These are phyloP conservation scores for Nipponacmea schrenckii DNA, from an alignment of 2,888 invertebrate species.

Conservation along the genomic window DNA sequence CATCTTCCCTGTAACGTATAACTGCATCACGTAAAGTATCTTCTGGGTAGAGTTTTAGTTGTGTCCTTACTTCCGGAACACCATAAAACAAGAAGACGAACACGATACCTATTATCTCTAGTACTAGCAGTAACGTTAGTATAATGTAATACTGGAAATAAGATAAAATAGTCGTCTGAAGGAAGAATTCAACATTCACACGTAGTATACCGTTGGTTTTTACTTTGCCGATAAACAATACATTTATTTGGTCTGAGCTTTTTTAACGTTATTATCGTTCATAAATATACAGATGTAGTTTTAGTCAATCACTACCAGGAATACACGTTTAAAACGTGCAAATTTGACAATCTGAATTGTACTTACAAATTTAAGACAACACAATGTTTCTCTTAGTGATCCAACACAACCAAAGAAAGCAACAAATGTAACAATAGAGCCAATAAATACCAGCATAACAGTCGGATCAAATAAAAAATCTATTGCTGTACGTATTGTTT, in stretches of 20 bases:
- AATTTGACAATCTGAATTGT: not conserved
- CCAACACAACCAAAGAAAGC: slow-evolving; percentile 60
- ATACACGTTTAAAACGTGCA: no score
- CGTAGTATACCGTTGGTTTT: no score
- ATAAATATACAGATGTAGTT: no score
- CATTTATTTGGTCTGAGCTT: no score
- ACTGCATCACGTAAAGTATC: slow-evolving; percentile 50
- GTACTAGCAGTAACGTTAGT: slow-evolving; percentile 42
- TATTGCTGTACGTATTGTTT: slow-evolving; percentile 54
- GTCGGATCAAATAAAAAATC: slow-evolving; percentile 64
- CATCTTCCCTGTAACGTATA: slow-evolving; percentile 51
- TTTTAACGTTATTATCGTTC: no score
- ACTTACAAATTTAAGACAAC: slow-evolving; percentile 57
- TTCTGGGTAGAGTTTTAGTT: slow-evolving; percentile 47
- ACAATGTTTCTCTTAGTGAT: slow-evolving; percentile 59
- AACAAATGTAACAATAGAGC: slow-evolving; percentile 50
- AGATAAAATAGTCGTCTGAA: not conserved
- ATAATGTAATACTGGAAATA: slow-evolving; percentile 48
- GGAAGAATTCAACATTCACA: no score
- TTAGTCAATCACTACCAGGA: no score
- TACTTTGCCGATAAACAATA: no score
- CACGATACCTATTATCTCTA: slow-evolving; percentile 45
- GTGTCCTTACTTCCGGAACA: slow-evolving; percentile 42
- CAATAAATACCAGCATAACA: slow-evolving; percentile 55
- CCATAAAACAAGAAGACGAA: slow-evolving; percentile 53